Conservation (phyloP, 2,113 vertebrate species). For the Numida meleagris region DNA sequence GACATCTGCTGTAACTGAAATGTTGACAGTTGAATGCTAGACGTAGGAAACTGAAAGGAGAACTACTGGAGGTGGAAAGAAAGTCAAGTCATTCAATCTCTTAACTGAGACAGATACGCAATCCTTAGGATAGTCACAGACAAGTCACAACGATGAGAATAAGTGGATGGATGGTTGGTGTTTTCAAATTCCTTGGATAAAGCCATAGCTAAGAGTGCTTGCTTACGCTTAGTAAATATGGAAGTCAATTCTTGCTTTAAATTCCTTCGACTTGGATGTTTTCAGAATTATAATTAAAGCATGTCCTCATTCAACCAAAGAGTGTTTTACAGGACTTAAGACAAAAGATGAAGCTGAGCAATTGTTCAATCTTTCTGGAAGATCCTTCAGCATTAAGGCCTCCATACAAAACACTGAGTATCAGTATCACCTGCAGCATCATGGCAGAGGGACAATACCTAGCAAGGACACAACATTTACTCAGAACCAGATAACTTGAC, state of each 20-base stretch:
- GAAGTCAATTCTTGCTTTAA: background rate
- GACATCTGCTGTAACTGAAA: background rate
- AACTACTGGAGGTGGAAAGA: background rate
- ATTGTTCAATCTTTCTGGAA: background rate
- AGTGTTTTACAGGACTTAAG: background rate
- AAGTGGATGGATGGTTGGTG: background rate
- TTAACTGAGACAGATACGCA: background rate
- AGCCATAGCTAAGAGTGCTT: background rate
- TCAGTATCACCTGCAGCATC: background rate
- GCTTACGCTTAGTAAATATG: background rate
- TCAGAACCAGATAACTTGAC: background rate
- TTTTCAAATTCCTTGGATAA: background rate
- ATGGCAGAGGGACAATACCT: background rate
- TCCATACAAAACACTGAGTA: background rate
- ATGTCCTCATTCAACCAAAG: background rate
- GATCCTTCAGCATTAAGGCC: background rate
- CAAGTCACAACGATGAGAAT: background rate
- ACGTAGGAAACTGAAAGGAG: background rate
- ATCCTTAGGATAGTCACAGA: background rate
- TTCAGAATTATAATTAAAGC: background rate
- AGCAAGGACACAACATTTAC: background rate
- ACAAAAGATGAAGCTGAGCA: background rate
- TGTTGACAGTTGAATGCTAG: background rate
- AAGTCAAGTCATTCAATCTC: background rate
- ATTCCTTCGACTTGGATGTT: background rate